Percentiles rank a stretch among this genome's conserved stretches.
These are phyloP conservation scores for Sylvietta virens DNA, from an alignment of 2,113 vertebrate species.

Conservation along the genomic window DNA sequence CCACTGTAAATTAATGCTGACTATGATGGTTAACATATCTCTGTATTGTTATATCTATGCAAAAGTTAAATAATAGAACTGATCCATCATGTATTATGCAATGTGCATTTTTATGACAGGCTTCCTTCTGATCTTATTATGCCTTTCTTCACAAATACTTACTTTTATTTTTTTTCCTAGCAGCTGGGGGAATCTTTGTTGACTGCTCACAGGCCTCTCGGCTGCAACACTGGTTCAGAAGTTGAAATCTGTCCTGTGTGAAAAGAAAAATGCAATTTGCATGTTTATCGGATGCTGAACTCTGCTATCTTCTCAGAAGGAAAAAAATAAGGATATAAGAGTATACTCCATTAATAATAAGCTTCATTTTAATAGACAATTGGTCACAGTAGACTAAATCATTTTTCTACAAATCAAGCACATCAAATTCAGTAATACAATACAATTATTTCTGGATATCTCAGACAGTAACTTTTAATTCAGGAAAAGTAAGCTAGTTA, in stretches of 20 bases:
- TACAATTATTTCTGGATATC: not conserved
- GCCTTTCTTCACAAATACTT: conserved; percentile 66
- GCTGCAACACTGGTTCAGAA: conserved; percentile 59
- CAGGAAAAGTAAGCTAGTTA: not conserved
- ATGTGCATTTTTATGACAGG: conserved; percentile 72
- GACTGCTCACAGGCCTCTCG: too few species aligned
- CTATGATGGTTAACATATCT: conserved; percentile 83
- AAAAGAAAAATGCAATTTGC: conserved; percentile 34
- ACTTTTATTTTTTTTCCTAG: conserved; percentile 3
- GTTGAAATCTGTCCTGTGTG: conserved; percentile 43
- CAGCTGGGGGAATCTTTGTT: conserved; percentile 53
- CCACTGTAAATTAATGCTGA: conserved; percentile 99
- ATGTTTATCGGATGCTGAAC: not conserved
- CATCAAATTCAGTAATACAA: not conserved
- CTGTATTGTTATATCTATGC: conserved; percentile 77
- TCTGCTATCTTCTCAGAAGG: not conserved
- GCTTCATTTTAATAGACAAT: not conserved
- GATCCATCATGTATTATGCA: conserved; percentile 74
- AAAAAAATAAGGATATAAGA: conserved; percentile 16
- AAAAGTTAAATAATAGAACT: conserved; percentile 81
- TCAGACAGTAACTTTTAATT: not conserved
- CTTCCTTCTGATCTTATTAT: conserved; percentile 51
- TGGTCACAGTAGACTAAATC: not conserved
- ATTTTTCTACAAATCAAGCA: not conserved
- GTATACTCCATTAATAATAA: not conserved